Percentiles rank a stretch among this genome's conserved stretches.
Evolutionary conservation across 2,113 vertebrate species (phyloP).

Genomic region (Eulemur macaco): DNA sequence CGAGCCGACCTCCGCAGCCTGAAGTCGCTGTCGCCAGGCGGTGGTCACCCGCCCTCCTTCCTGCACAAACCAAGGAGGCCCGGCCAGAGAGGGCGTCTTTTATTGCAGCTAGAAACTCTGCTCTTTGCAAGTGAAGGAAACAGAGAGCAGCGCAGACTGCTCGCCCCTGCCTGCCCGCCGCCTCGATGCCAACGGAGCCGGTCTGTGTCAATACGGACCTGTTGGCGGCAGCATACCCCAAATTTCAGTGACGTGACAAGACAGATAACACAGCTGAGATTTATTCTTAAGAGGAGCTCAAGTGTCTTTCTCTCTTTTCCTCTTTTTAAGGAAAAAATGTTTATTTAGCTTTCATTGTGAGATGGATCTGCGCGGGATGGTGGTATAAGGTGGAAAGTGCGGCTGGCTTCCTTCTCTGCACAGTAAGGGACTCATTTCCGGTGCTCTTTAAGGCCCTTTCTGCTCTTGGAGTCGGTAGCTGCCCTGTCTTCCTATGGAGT

Average conservation of each 20-base stretch:
- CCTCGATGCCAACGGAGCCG: background rate
- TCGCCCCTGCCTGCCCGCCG: background rate
- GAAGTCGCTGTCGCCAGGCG: accelerated
- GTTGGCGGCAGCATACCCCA: background rate
- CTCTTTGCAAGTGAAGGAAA: background rate
- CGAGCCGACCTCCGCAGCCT: background rate
- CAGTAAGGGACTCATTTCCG: background rate
- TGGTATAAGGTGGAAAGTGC: slow-evolving; percentile 19
- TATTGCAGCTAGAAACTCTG: background rate
- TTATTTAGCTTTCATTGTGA: background rate
- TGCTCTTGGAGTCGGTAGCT: background rate
- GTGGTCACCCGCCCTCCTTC: accelerated
- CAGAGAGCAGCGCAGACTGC: accelerated
- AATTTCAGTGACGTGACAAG: background rate
- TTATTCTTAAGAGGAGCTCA: background rate
- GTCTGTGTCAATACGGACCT: background rate
- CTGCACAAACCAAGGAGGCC: background rate
- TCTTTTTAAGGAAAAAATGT: background rate
- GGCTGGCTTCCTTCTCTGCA: slow-evolving; percentile 25
- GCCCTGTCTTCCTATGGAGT: background rate
- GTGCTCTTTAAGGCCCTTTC: background rate
- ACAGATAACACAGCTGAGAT: background rate
- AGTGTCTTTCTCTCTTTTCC: background rate
- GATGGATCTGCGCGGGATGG: background rate
- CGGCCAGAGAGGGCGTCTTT: accelerated